Evolutionary conservation across 2,888 invertebrate genomes (phyloP).

Genomic region (Sesia apiformis): DNA sequence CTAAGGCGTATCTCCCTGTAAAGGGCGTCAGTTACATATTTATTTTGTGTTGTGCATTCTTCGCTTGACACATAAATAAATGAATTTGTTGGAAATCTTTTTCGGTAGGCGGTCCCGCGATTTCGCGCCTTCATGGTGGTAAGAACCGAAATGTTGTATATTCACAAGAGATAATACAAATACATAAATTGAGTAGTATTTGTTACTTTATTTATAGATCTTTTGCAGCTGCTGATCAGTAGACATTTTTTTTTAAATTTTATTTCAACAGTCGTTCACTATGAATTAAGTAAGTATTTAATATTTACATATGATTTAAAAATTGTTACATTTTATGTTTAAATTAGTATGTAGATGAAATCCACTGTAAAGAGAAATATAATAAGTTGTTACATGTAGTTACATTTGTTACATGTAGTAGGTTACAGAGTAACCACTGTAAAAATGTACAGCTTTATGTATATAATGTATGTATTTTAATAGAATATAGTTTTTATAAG

Average conservation of each 20-base stretch:
- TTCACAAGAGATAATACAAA: background rate
- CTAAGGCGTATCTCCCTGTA: slow-evolving; percentile 56
- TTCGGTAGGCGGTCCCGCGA: slow-evolving; percentile 33
- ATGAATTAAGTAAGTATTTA: too few relatives aligned
- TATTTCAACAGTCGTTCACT: too few relatives aligned
- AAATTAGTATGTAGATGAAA: too few relatives aligned
- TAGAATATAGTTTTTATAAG: too few relatives aligned
- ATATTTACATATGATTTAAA: too few relatives aligned
- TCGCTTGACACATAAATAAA: slow-evolving; percentile 66
- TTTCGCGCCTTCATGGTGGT: slow-evolving; percentile 67
- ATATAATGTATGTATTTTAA: too few relatives aligned
- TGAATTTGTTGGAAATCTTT: slow-evolving; percentile 45
- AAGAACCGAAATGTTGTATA: slow-evolving; percentile 5
- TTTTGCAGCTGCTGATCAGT: background rate
- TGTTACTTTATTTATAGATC: background rate
- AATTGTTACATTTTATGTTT: too few relatives aligned
- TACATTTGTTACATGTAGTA: too few relatives aligned
- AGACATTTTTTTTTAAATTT: background rate
- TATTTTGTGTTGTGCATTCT: slow-evolving; percentile 69
- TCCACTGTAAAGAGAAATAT: too few relatives aligned
- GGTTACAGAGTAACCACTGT: too few relatives aligned
- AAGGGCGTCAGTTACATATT: slow-evolving; percentile 67
- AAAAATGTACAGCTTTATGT: too few relatives aligned
- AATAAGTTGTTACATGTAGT: too few relatives aligned
- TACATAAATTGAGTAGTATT: background rate